Percentiles rank a stretch among this genome's conserved stretches.
Evolutionary conservation across 2,797 vertebrate species (phyloP).

Genomic region (Acanthornis magna): DNA sequence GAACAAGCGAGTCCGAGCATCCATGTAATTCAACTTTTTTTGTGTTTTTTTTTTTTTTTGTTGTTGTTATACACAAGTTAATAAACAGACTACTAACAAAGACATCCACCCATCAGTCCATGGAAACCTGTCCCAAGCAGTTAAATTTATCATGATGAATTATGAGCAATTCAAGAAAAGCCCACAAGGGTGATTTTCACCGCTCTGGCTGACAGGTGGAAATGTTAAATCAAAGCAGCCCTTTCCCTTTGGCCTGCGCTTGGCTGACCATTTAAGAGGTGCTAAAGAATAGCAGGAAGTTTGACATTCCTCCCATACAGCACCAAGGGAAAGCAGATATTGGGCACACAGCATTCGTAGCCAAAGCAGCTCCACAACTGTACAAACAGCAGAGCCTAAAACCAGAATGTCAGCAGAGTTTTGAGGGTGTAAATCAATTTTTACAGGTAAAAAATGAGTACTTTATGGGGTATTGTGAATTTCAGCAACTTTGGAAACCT

Average conservation of each 20-base stretch:
- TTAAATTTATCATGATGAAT: not conserved
- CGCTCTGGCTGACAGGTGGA: not conserved
- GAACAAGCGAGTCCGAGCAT: not conserved
- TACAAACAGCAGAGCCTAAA: not conserved
- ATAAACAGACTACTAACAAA: not conserved
- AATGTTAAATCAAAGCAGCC: not conserved
- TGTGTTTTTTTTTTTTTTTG: not conserved
- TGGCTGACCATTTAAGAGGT: not conserved
- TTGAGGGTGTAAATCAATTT: not conserved
- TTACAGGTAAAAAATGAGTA: fast-evolving
- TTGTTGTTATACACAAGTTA: not conserved
- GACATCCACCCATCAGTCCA: fast-evolving
- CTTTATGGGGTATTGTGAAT: not conserved
- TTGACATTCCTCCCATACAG: not conserved
- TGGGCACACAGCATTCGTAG: not conserved
- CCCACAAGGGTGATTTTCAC: not conserved
- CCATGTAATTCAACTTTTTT: fast-evolving
- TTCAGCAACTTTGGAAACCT: not conserved
- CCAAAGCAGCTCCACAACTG: not conserved
- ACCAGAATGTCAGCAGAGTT: fast-evolving
- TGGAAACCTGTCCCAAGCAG: not conserved
- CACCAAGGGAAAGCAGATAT: not conserved
- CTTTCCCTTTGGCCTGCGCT: not conserved
- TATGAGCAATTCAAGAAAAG: not conserved
- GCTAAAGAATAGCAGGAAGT: fast-evolving